phyloP scores from a whole-genome alignment of 2,888 invertebrate genomes.

The Coenonympha arcania region DNA sequence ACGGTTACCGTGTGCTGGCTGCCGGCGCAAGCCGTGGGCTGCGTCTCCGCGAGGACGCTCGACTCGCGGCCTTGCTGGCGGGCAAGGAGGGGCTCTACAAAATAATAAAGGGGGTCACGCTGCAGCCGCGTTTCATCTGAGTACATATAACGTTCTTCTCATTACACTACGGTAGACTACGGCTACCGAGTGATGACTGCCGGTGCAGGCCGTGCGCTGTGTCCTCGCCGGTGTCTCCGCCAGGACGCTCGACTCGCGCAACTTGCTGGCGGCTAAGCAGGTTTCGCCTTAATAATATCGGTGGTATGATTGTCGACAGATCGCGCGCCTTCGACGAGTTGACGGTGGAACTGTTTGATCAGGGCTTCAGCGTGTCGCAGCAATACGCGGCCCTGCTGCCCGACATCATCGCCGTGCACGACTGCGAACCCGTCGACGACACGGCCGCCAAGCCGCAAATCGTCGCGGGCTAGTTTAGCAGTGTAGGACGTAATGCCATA shows the following conservation, averaged over 20 bases:
- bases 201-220: slow-evolving; percentile 33
- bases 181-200: slow-evolving; percentile 73
- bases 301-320: slow-evolving; percentile 39
- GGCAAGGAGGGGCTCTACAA: slow-evolving; percentile 35
- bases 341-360: slow-evolving; percentile 45
- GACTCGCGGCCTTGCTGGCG: slow-evolving; percentile 37
- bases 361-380: slow-evolving; percentile 47
- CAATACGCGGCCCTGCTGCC: slow-evolving; percentile 42
- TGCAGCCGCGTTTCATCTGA: slow-evolving; percentile 50
- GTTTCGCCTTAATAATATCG: slow-evolving; percentile 34
- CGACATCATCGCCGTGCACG: slow-evolving; percentile 37
- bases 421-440: slow-evolving; percentile 42
- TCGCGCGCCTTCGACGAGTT: slow-evolving; percentile 57
- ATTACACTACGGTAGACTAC: slow-evolving; percentile 81
- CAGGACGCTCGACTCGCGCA: slow-evolving; percentile 29
- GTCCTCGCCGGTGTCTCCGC: slow-evolving; percentile 41
- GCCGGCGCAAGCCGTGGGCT: slow-evolving; percentile 32
- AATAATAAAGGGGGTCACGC: slow-evolving; percentile 34
- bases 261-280: slow-evolving; percentile 41
- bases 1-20: slow-evolving; percentile 75
- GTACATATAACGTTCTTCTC: slow-evolving; percentile 26
- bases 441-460: slow-evolving; percentile 32
- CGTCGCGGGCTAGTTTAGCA: slow-evolving; percentile 37
- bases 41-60: slow-evolving; percentile 36
- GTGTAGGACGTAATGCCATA: no score